Conservation (phyloP, 2,797 vertebrate species). For the Lindbergichthys nudifrons region DNA sequence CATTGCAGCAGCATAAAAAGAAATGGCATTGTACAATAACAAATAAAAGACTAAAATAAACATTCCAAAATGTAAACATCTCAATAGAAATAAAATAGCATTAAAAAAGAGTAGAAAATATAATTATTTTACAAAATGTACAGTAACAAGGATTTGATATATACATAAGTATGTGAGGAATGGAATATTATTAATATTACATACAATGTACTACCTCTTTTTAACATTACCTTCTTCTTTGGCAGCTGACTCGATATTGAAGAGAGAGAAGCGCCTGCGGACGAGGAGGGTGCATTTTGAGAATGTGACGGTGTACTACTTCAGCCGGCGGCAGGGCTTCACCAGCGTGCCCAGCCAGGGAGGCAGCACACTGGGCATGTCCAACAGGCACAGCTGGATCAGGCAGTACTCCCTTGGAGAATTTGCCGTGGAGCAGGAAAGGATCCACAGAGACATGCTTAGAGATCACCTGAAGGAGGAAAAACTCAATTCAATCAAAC, state of each 20-base stretch:
- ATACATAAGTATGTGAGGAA: too few relatives aligned
- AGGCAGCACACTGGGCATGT: constrained; percentile 98
- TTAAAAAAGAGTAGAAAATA: too few relatives aligned
- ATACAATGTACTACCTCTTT: not conserved
- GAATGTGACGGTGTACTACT: constrained; percentile 99
- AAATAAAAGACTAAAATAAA: too few relatives aligned
- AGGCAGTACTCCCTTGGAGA: constrained; percentile 96
- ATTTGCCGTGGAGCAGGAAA: constrained; percentile 95
- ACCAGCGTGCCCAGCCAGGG: constrained; percentile 99
- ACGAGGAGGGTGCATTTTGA: constrained; percentile 96
- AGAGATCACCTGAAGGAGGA: constrained; percentile 97
- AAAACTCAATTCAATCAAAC: constrained; percentile 95
- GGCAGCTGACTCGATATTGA: constrained; percentile 95
- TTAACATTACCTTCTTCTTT: constrained; percentile 33
- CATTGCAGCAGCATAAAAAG: too few relatives aligned
- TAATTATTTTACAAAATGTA: too few relatives aligned
- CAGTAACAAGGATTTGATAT: too few relatives aligned
- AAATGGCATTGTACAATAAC: too few relatives aligned
- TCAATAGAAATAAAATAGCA: too few relatives aligned
- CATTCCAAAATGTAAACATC: too few relatives aligned
- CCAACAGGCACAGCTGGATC: constrained; percentile 94
- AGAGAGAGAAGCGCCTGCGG: constrained; percentile 95
- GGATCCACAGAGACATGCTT: constrained; percentile 95
- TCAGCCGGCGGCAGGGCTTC: constrained; percentile 96
- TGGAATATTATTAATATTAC: too few relatives aligned